Evolutionary conservation across 2,113 vertebrate species (phyloP).

Genomic region (Arizona elegans): DNA sequence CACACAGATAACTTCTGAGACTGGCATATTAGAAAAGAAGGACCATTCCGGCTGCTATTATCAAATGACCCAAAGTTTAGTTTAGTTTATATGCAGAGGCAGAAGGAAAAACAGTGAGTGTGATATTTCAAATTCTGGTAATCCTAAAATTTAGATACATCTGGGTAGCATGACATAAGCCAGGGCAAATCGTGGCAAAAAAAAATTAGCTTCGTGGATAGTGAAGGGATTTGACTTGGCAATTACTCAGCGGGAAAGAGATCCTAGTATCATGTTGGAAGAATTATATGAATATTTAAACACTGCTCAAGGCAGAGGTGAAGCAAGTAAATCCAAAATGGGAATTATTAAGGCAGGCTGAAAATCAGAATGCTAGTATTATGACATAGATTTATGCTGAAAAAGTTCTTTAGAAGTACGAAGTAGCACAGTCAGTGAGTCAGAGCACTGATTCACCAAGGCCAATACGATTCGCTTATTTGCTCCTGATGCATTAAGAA

Average conservation of each 20-base stretch:
- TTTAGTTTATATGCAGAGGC: neutral
- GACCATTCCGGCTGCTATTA: neutral
- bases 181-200: neutral
- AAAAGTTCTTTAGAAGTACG: neutral
- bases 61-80: neutral
- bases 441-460: neutral
- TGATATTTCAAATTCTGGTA: neutral
- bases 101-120: neutral
- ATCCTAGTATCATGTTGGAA: neutral
- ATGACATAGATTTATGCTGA: neutral
- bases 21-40: neutral
- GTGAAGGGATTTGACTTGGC: neutral
- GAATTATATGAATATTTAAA: neutral
- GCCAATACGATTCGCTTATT: neutral
- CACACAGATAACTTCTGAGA: neutral
- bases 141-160: neutral
- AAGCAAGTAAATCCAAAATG: neutral
- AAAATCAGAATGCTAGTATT: neutral
- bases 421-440: neutral
- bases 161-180: neutral
- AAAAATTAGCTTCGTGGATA: too few species aligned
- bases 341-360: neutral
- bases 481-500: neutral
- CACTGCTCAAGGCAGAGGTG: neutral
- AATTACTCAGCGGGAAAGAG: neutral